These are phyloP conservation scores for Falcaria lacertinaria DNA, from an alignment of 2,888 invertebrate genomes.

Conservation along the genomic window DNA sequence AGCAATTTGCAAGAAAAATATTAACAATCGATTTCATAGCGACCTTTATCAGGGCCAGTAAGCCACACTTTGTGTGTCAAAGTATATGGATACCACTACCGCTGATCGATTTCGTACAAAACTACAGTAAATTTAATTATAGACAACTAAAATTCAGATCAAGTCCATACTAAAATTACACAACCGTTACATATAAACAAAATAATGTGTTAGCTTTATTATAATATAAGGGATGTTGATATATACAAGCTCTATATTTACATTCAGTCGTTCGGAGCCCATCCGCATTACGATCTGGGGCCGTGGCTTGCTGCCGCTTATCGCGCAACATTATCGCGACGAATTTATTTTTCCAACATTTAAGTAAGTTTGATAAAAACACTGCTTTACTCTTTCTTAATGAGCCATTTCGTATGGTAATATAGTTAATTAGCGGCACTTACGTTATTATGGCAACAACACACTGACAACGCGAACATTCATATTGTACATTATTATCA, in stretches of 20 bases:
- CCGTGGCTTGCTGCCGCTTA: too few relatives aligned
- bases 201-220: constrained; percentile 19
- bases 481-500: constrained; percentile 51
- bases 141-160: constrained; percentile 53
- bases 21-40: constrained; percentile 6
- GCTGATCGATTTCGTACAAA: background rate
- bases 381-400: constrained; percentile 13
- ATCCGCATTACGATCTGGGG: constrained; percentile 2
- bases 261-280: constrained; percentile 52
- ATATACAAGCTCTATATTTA: constrained; percentile 52
- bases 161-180: constrained; percentile 36
- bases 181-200: constrained; percentile 47
- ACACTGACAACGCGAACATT: constrained; percentile 47
- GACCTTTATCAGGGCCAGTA: constrained; percentile 21
- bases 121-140: constrained; percentile 9
- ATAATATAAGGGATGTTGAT: constrained; percentile 36
- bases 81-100: constrained; percentile 41
- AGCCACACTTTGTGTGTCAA: constrained; percentile 45
- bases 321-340: too few relatives aligned
- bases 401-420: constrained; percentile 20
- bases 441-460: constrained; percentile 63
- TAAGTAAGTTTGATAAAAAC: constrained; percentile 12
- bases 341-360: background rate
- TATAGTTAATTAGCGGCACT: constrained; percentile 32
- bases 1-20: background rate